Evolutionary conservation across 2,888 invertebrate genomes (phyloP).

Genomic region (Xanthorhoe designata): DNA sequence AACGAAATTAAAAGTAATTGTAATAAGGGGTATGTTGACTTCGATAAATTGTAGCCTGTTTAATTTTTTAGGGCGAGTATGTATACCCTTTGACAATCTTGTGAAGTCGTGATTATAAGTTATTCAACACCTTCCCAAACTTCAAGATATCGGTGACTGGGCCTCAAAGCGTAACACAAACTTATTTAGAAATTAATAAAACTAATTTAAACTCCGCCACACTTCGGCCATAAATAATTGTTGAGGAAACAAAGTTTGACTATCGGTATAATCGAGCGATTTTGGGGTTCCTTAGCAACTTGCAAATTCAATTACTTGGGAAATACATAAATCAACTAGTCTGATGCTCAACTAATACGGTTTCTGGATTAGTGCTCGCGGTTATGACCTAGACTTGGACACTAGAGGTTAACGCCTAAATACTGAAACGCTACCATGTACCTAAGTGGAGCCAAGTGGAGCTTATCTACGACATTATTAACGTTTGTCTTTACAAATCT

Average conservation of each 20-base stretch:
- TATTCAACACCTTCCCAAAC: background rate
- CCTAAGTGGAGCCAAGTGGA: no score
- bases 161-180: conserved; percentile 27
- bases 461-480: no score
- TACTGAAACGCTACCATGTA: background rate
- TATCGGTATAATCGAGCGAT: conserved; percentile 40
- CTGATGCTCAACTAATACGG: conserved; percentile 55
- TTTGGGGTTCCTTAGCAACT: conserved; percentile 48
- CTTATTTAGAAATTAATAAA: conserved; percentile 43
- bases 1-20: no score
- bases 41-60: no score
- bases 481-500: no score
- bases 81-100: no score
- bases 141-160: conserved; percentile 6
- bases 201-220: conserved; percentile 42
- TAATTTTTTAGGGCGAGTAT: no score
- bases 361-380: conserved; percentile 32
- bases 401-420: background rate
- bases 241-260: conserved; percentile 42
- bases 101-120: background rate
- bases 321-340: conserved; percentile 67
- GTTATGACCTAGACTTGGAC: conserved; percentile 19
- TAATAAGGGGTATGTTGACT: no score
- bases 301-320: conserved; percentile 68
- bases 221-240: conserved; percentile 43